A percentile compares a stretch with the other conserved stretches of the same genome.
These are phyloP conservation scores for Falco peregrinus DNA, from an alignment of 2,797 vertebrate species.

Conservation along the genomic window DNA sequence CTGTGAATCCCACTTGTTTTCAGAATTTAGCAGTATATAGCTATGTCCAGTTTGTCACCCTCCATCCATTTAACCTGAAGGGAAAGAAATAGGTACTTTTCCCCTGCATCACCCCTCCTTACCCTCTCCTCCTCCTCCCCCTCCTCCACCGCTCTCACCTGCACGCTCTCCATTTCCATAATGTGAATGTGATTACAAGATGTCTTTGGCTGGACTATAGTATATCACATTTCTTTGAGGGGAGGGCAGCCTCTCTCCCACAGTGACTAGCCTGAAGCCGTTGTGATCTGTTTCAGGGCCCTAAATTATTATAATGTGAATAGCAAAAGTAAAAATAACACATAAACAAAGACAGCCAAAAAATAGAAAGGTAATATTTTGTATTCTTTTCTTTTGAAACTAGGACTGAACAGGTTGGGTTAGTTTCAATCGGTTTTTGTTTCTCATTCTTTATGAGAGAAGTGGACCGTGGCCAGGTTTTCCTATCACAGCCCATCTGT, in stretches of 20 bases:
- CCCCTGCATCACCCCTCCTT: background rate
- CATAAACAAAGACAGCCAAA: background rate
- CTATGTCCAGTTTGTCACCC: background rate
- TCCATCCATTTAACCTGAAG: background rate
- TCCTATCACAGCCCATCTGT: slow-evolving; percentile 62
- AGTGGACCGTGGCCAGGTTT: slow-evolving; percentile 65
- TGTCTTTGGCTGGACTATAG: background rate
- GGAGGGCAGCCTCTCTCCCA: background rate
- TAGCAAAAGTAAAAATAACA: slow-evolving; percentile 1
- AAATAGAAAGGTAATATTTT: background rate
- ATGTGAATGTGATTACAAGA: background rate
- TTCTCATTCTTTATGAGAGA: slow-evolving; percentile 62
- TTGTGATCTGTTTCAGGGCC: background rate
- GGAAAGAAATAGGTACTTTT: background rate
- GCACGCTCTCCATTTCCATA: background rate
- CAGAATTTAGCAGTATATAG: background rate
- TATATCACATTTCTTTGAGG: background rate
- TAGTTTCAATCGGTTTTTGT: slow-evolving; percentile 28
- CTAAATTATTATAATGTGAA: background rate
- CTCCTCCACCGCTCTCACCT: background rate
- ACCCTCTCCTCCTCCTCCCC: background rate
- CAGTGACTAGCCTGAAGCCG: background rate
- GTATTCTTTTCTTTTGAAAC: slow-evolving; percentile 19
- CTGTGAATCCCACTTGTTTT: background rate
- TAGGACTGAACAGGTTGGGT: slow-evolving; percentile 8